phyloP scores from a whole-genome alignment of 2,888 invertebrate species.

The Marasmarcha lunaedactyla region DNA sequence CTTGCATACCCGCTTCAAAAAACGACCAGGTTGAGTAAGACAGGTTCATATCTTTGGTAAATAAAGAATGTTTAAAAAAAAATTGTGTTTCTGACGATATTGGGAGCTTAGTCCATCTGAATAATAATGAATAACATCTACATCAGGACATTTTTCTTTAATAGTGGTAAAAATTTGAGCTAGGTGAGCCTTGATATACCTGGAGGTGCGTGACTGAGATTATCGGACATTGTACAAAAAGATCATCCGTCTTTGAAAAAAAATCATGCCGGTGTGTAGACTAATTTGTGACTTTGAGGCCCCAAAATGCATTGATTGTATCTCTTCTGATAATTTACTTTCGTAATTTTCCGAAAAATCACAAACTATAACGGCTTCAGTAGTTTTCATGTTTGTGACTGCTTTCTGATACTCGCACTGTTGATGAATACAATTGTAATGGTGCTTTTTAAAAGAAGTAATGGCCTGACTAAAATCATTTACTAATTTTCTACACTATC shows the following conservation, averaged over 20 bases:
- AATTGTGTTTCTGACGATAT: constrained; percentile 15
- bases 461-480: constrained; percentile 5
- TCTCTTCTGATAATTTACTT: constrained; percentile 13
- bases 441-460: constrained; percentile 9
- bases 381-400: constrained; percentile 5
- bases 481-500: constrained; percentile 5
- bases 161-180: constrained; percentile 8
- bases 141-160: constrained; percentile 7
- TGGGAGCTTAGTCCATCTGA: constrained; percentile 16
- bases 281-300: constrained; percentile 14
- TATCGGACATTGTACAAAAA: constrained; percentile 13
- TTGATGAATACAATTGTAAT: constrained; percentile 8
- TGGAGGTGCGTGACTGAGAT: constrained; percentile 11
- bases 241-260: constrained; percentile 6
- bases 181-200: constrained; percentile 16
- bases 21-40: constrained; percentile 14
- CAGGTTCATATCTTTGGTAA: constrained; percentile 6
- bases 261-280: constrained; percentile 14
- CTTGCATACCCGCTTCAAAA: constrained; percentile 12
- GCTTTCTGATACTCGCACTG: constrained; percentile 10
- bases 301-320: constrained; percentile 16
- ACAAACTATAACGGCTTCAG: constrained; percentile 12
- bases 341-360: constrained; percentile 17
- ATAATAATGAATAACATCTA: constrained; percentile 11
- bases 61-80: constrained; percentile 10